These are phyloP conservation scores for Apodemia hepburni DNA, from an alignment of 2,888 invertebrate species.

Conservation along the genomic window DNA sequence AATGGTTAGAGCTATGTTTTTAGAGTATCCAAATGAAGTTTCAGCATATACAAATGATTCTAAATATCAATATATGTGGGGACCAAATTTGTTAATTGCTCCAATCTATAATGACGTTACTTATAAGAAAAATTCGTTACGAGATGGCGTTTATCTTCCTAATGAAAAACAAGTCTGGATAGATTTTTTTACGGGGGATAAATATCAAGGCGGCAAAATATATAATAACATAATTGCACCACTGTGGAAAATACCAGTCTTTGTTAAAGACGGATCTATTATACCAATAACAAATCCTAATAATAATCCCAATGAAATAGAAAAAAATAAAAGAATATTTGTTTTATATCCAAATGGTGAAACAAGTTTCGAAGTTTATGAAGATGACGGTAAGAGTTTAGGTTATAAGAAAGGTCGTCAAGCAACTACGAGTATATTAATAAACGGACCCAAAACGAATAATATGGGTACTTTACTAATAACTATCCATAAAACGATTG, in stretches of 20 bases:
- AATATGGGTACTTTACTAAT: constrained; percentile 46
- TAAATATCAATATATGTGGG: constrained; percentile 75
- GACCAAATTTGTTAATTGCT: constrained; percentile 62
- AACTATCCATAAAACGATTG: constrained; percentile 50
- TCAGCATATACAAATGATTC: constrained; percentile 54
- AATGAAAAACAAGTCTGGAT: constrained; percentile 58
- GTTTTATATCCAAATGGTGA: constrained; percentile 56
- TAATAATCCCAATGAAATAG: constrained; percentile 59
- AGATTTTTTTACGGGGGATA: constrained; percentile 61
- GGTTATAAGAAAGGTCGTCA: constrained; percentile 48
- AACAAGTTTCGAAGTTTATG: constrained; percentile 52
- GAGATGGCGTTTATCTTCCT: constrained; percentile 59
- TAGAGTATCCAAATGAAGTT: constrained; percentile 57
- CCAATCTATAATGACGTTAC: constrained; percentile 52
- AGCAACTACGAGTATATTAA: constrained; percentile 49
- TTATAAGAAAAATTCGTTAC: constrained; percentile 38
- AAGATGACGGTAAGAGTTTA: constrained; percentile 62
- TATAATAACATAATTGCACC: constrained; percentile 54
- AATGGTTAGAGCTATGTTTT: constrained; percentile 67
- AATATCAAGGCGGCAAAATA: constrained; percentile 64
- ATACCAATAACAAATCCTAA: constrained; percentile 64
- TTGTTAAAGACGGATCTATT: constrained; percentile 63
- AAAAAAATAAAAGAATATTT: constrained; percentile 51
- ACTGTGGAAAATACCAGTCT: constrained; percentile 66
- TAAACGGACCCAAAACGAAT: constrained; percentile 45